A percentile compares a stretch with the other conserved stretches of the same genome.
Conservation (phyloP, 1,140 invertebrate genomes). For the Drosophila varians region DNA sequence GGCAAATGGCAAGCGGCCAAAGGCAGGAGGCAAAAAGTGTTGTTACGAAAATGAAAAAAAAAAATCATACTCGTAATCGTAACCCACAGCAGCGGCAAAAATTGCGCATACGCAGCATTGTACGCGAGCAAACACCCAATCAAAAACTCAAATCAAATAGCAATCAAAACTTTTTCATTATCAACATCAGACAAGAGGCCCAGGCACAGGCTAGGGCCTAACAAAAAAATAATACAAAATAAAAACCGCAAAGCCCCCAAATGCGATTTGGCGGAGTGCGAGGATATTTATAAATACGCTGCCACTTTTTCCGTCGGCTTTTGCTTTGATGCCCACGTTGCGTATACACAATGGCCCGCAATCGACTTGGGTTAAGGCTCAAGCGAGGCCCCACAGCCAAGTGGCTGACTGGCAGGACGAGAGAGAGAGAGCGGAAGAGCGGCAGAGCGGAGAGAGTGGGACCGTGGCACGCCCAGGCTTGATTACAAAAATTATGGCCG, state of each 20-base stretch:
- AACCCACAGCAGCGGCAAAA: slow-evolving; percentile 19
- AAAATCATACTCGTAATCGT: slow-evolving; percentile 23
- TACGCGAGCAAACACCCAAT: slow-evolving; percentile 39
- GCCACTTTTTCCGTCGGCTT: slow-evolving; percentile 57
- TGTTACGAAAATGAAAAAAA: neutral
- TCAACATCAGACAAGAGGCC: slow-evolving; percentile 53
- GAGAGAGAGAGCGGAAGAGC: neutral
- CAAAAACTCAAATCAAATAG: slow-evolving; percentile 78
- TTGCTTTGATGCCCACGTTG: slow-evolving; percentile 65
- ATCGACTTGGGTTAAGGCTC: slow-evolving; percentile 42
- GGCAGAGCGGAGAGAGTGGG: slow-evolving; percentile 5
- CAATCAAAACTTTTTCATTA: slow-evolving; percentile 80
- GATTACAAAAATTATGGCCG: slow-evolving; percentile 38
- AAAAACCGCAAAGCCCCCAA: slow-evolving; percentile 50
- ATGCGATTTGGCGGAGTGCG: slow-evolving; percentile 32
- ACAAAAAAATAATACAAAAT: slow-evolving; percentile 9
- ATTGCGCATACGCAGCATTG: slow-evolving; percentile 64
- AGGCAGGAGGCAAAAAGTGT: slow-evolving; percentile 17
- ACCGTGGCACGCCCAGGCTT: slow-evolving; percentile 40
- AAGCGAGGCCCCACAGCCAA: slow-evolving; percentile 17
- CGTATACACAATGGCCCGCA: slow-evolving; percentile 60
- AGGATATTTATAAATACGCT: slow-evolving; percentile 72
- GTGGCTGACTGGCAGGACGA: neutral
- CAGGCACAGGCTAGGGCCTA: neutral
- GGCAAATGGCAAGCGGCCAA: neutral